Evolutionary conservation across 2,797 vertebrate genomes (phyloP), one percentile per base, ranked within the genome.

Genomic region (Sebastes diaconus): DNA sequence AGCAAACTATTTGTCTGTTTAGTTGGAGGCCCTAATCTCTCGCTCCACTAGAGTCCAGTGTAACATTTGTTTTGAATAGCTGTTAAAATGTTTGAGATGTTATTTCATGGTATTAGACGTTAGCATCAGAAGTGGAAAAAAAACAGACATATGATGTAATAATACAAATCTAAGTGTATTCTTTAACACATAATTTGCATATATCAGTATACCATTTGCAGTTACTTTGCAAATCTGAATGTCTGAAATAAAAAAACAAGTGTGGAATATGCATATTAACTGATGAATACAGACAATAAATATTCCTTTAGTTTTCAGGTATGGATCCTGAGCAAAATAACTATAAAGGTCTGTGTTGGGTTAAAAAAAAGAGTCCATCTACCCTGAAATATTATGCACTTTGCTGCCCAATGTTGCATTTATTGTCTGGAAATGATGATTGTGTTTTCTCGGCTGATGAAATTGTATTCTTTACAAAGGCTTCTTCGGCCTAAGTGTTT

Each of bases 401-500:
- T 87, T 80, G 85, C 68, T 80, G 30, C 63, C 73, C 79, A 63
- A 75, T 30, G 59, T 78, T 75, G 52, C 70, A 84, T 73, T 73
- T 68, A 34, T 50, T 70, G 68, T 81, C 4, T 69, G 14, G 32
- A 69, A 85, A 72, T 59, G 5, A 72, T 79, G 75, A 78, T 70
- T 77, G 8, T 77, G 58, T 87, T 81, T 64, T 86, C 73, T 83
- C 24, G 75, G 73, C 68, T 84, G 66, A 87, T 84, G 58, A 80
- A 67, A 75, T 87, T 80, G 7, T 80, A n/a, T 84, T 90, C 77
- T 87, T 79, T 72, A 84, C 74, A 77, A 88, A 65, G 79, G 70
- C 74, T 67, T 74, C 68, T 72, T 50, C 58, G 57, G 39, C 67
- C 70, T 46, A 71, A 85, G 77, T 90, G 86, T 90, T 85, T 89